Conservation (phyloP, 2,797 vertebrate genomes). For the Emydoidea blandingii region DNA sequence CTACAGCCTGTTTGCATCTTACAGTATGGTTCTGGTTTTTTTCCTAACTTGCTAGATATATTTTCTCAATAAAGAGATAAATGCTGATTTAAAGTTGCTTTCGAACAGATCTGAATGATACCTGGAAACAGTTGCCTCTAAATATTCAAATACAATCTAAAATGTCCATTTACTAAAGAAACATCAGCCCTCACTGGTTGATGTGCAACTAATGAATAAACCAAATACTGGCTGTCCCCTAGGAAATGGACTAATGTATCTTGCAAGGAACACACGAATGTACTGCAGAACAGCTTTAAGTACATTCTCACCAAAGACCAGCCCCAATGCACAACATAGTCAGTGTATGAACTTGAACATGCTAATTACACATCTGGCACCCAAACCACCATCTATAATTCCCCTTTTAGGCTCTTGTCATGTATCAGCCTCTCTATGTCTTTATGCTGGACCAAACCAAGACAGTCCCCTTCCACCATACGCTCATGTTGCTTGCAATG, state of each 20-base stretch:
- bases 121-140: not conserved
- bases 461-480: not conserved
- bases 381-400: not conserved
- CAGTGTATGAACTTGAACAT: constrained; percentile 28
- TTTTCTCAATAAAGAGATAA: not conserved
- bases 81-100: not conserved
- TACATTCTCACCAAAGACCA: constrained; percentile 2
- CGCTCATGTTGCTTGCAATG: not conserved
- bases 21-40: not conserved
- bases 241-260: not conserved
- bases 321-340: not conserved
- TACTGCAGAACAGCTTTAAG: constrained; percentile 3
- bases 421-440: not conserved
- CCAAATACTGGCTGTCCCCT: constrained; percentile 6
- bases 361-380: not conserved
- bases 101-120: not conserved
- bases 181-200: not conserved
- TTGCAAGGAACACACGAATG: constrained; percentile 33
- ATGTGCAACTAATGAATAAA: not conserved
- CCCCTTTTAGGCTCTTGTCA: rapidly evolving
- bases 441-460: not conserved
- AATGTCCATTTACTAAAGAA: not conserved
- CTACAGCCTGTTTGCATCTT: not conserved
- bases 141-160: not conserved
- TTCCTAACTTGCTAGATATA: not conserved